A percentile compares a stretch with the other conserved stretches of the same genome.
Evolutionary conservation across 2,888 invertebrate species (phyloP).

Genomic region (Thymelicus lineola): DNA sequence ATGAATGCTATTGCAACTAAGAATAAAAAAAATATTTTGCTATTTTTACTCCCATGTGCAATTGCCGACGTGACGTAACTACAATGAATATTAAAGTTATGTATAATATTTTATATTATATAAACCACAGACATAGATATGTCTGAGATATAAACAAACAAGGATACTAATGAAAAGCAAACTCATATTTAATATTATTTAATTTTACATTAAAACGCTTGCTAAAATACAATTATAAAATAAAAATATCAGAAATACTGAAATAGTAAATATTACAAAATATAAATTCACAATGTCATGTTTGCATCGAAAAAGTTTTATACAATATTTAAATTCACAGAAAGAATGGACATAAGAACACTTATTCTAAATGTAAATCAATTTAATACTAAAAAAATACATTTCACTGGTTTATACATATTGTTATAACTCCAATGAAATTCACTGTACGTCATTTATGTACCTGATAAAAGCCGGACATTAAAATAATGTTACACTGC

Average conservation of each 20-base stretch:
- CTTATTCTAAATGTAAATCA: background rate
- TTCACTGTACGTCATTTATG: no score
- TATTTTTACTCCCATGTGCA: no score
- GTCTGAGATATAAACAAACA: no score
- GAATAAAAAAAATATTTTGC: no score
- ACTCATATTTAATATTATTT: background rate
- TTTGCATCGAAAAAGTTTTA: background rate
- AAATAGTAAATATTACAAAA: conserved; percentile 10
- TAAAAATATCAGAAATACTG: conserved; percentile 19
- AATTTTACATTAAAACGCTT: conserved; percentile 18
- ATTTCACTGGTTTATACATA: background rate
- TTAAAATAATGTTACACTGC: background rate
- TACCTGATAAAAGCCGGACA: background rate
- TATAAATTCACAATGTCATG: conserved; percentile 14
- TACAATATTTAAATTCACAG: background rate
- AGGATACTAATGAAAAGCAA: background rate
- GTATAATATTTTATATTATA: no score
- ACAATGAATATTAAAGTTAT: no score
- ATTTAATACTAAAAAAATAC: background rate
- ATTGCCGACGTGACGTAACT: no score
- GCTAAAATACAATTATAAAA: background rate
- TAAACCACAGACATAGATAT: no score
- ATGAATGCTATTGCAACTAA: no score
- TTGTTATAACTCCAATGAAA: no score
- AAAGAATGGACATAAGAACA: background rate